Evolutionary conservation across 1,140 invertebrate species (phyloP), one percentile per base, ranked within the genome.

Genomic region (Drosophila nannoptera): DNA sequence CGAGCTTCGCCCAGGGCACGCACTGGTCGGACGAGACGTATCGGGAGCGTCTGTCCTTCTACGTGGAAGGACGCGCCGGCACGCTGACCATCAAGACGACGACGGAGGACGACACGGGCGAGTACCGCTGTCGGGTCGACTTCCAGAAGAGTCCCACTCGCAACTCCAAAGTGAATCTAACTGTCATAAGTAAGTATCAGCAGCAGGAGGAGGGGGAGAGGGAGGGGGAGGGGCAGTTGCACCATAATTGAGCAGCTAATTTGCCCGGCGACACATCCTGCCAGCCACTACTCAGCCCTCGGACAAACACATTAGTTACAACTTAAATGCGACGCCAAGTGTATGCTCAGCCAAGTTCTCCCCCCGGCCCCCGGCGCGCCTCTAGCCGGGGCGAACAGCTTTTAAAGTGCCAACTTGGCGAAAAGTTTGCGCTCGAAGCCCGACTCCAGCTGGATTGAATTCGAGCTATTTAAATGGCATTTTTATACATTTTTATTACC

Each of bases 111-210:
- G 96, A 97, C 89, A 95, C 92, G 35, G 96, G 96, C 11, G 91
- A 96, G 65, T 97, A 97, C 90, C 91, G 95, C 60, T 97, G 96
- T 87, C 91, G 96, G 71, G 95, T 97, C 48, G 96, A 97, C 90
- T 97, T 97, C 90, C 94, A 95, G 77, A 94, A 95, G 84, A 96
- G 95, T 32, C 96, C 95, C 1, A 97, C 96, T 2, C 92, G 95
- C 76, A 96, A 97, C 90, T 94, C 94, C 56, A 93, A 94, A 90
- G 94, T 97, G 80, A 96, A 96, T 90, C 91, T 97, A 63, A 96
- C 95, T 71, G 94, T 97, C 64, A 95, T 97, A 78, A 94, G 96
- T 97, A 92, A 96, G 95, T 94, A 75, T 73, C 38, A 52, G 58
- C 60, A 60, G 49, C 22, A 32, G 12, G 45, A 32, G 31, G 33